Evolutionary conservation across 2,888 invertebrate genomes (phyloP), one percentile per base, ranked within the genome.

Genomic region (Epinotia nisella): DNA sequence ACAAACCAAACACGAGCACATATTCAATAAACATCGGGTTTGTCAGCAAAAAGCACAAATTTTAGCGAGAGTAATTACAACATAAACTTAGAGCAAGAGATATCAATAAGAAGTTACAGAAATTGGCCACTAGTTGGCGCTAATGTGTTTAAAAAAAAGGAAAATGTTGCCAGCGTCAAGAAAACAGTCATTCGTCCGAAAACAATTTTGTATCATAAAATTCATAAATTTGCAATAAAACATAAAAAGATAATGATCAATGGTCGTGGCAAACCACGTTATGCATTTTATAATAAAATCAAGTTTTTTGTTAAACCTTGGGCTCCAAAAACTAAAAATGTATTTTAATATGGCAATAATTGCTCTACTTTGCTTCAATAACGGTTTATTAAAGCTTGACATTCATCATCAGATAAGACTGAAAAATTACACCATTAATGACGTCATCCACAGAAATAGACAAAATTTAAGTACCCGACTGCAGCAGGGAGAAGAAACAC

Each of bases 61-160:
- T 87, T 85, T 81, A 73, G 75, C 83, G 82, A 85, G 88, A 88
- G 83, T 87, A 88, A 85, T 89, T 91, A 88, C 87, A 87, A 86
- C 88, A 88, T 87, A 89, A 89, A 91, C 88, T 85, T 87, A 85
- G 86, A 87, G 84, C 85, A 85, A 87, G 82, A 91, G 92, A 93
- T 92, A 94, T 93, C 94, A 93, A 94, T 93, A 93, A 82, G 86
- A 84, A 87, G 88, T 89, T 93, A 85, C 85, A 77, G 76, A 83
- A 85, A 85, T 83, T 83, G 77, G 74, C 83, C 94, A 85, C 87
- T 79, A 92, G 93, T 85, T 87, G 89, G 90, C 93, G 91, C 90
- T 88, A 77, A 71, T 64, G 74, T 76, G 73, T 53, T 72, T 72
- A 75, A 75, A 74, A 76, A 71, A 66, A 65, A 56, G 51, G 7